Base-by-base conservation (phyloP, 2,888 invertebrate genomes). In the Azorinus chamasolen region DNA sequence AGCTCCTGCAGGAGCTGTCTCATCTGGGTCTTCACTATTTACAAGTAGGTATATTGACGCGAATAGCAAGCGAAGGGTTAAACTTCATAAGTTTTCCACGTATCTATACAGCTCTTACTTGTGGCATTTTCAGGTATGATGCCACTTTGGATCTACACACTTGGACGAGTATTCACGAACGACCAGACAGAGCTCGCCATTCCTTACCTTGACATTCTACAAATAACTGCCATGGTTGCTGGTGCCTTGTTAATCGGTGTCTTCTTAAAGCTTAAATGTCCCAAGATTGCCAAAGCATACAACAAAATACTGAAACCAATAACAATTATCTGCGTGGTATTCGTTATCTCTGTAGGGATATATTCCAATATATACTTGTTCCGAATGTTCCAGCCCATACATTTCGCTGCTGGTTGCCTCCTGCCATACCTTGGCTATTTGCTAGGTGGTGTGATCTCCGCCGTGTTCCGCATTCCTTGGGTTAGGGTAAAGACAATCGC, bases 341-440 rank as follows among this genome's bases (percentile, higher is more conserved):
- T 97, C 89, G 97, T 98, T 79, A 95, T 98, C 5, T 92, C 96
- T 5, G 97, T 98, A 93, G 98, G 97, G 0, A 96, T 97, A 54
- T 95, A 96, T 66, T 96, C 97, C 14, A 98, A 98, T 93, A 93
- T 96, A 61, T 98, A 97, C 93, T 95, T 98, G 62, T 98, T 98
- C 92, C 93, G 96, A 91, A 94, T 98, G 83, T 97, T 98, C 92
- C 96, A 96, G n/a, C 87, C 85, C 3, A 55, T 74, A 25, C 68
- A 86, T 10, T 71, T 91, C 5, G 27, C 88, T 1, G 87, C 88
- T 3, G 91, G 90, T 0, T 88, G 87, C 22, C 61, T 90, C 5
- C 74, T 93, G 59, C 92, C 93, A 0, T 92, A 92, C 70, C 48
- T 86, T 4, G 92, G 92, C 1, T 92, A 90, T 69, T 4, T 89